These are phyloP conservation scores for Athrips mouffetella DNA, from an alignment of 2,888 invertebrate genomes.

Conservation along the genomic window DNA sequence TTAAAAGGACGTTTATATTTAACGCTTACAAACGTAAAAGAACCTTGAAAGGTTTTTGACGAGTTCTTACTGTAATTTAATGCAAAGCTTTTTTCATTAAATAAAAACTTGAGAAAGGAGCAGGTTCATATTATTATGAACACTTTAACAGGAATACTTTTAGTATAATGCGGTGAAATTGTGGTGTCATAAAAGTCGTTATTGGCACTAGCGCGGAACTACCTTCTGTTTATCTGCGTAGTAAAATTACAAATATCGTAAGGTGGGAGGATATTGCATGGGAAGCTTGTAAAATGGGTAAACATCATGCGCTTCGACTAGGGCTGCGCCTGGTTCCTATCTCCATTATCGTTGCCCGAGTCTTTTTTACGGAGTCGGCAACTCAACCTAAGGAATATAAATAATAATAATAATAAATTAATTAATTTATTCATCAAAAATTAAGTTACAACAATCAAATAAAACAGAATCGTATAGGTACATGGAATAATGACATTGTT, in stretches of 20 bases:
- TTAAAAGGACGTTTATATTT: too few relatives aligned
- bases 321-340: conserved; percentile 3
- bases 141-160: neutral
- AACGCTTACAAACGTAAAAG: neutral
- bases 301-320: conserved; percentile 22
- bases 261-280: conserved; percentile 33
- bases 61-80: neutral
- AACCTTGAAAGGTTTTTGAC: neutral
- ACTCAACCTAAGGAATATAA: too few relatives aligned
- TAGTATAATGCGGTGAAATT: conserved; percentile 4
- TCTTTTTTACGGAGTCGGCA: too few relatives aligned
- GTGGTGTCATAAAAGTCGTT: conserved; percentile 5
- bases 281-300: conserved; percentile 30
- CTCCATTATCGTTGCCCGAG: too few relatives aligned
- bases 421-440: too few relatives aligned
- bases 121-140: neutral
- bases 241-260: conserved; percentile 30
- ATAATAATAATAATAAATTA: too few relatives aligned
- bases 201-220: conserved; percentile 2
- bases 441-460: too few relatives aligned
- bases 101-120: neutral
- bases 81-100: neutral
- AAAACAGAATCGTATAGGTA: too few relatives aligned
- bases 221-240: conserved; percentile 8
- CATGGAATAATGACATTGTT: too few relatives aligned